A percentile compares a stretch with the other conserved stretches of the same genome.
These are phyloP conservation scores for Musca domestica DNA, from an alignment of 1,140 invertebrate genomes.

Conservation along the genomic window DNA sequence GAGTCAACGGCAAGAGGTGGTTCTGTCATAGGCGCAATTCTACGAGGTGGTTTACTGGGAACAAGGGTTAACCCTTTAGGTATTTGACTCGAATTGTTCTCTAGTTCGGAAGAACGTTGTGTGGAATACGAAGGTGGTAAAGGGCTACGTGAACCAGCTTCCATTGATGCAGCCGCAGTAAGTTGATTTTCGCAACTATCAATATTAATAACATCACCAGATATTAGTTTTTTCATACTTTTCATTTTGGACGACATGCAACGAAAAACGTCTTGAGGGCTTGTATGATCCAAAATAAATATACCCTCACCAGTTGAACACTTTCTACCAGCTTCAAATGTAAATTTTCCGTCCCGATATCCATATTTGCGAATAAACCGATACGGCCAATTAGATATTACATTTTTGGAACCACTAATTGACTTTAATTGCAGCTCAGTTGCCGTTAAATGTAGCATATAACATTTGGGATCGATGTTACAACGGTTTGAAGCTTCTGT, in stretches of 20 bases:
- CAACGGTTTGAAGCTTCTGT: slow-evolving; percentile 77
- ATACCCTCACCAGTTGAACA: slow-evolving; percentile 82
- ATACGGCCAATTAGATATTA: slow-evolving; percentile 83
- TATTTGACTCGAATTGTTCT: slow-evolving; percentile 36
- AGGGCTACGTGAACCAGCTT: slow-evolving; percentile 73
- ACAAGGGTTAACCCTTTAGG: slow-evolving; percentile 47
- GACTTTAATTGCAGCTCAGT: slow-evolving; percentile 72
- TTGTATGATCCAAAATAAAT: slow-evolving; percentile 75
- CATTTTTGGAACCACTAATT: slow-evolving; percentile 59
- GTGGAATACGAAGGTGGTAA: slow-evolving; percentile 66
- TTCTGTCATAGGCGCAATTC: slow-evolving; percentile 32
- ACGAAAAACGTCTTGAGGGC: slow-evolving; percentile 76
- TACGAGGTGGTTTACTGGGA: slow-evolving; percentile 51
- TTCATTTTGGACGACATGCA: slow-evolving; percentile 79
- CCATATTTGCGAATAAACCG: slow-evolving; percentile 81
- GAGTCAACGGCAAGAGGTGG: slow-evolving; percentile 25
- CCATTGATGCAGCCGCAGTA: slow-evolving; percentile 69
- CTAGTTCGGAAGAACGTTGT: slow-evolving; percentile 48
- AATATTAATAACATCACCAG: slow-evolving; percentile 63
- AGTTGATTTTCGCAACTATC: slow-evolving; percentile 74
- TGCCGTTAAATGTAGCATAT: slow-evolving; percentile 70
- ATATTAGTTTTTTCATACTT: slow-evolving; percentile 77
- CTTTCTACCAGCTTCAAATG: slow-evolving; percentile 87
- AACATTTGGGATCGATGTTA: slow-evolving; percentile 67
- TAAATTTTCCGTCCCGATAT: slow-evolving; percentile 77